Evolutionary conservation across 1,140 invertebrate species (phyloP).

Genomic region (Paracyclopina nana): DNA sequence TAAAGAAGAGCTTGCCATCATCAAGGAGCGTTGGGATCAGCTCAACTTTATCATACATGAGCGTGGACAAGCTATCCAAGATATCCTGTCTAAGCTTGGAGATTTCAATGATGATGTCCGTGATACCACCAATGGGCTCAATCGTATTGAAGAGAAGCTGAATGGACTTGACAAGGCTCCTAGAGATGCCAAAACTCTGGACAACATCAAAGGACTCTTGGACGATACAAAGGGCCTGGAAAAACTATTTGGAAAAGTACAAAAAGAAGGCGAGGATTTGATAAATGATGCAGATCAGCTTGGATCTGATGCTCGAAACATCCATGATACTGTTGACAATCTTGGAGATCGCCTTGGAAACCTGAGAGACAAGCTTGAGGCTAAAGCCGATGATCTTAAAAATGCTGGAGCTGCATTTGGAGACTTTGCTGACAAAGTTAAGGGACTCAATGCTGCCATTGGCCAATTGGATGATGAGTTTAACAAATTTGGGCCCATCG

Average conservation of each 20-base stretch:
- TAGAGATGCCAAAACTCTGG: constrained; percentile 56
- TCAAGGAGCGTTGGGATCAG: constrained; percentile 72
- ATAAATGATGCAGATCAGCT: constrained; percentile 39
- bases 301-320: constrained; percentile 42
- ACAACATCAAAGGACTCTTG: constrained; percentile 51
- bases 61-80: constrained; percentile 56
- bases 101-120: constrained; percentile 68
- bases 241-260: constrained; percentile 49
- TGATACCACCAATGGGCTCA: constrained; percentile 54
- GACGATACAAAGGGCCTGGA: constrained; percentile 52
- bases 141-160: constrained; percentile 66
- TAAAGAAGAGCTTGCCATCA: constrained; percentile 49
- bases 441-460: constrained; percentile 49
- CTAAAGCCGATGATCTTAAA: constrained; percentile 56
- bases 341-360: constrained; percentile 55
- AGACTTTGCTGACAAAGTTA: constrained; percentile 67
- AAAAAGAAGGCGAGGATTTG: constrained; percentile 48
- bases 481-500: constrained; percentile 59
- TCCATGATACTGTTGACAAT: constrained; percentile 53
- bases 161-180: constrained; percentile 51
- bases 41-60: constrained; percentile 45
- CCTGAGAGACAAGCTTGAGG: constrained; percentile 50
- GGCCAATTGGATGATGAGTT: constrained; percentile 59
- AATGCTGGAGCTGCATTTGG: constrained; percentile 64
- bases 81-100: constrained; percentile 50